Conservation (phyloP, 2,797 vertebrate species). For the Crax fasciolata region DNA sequence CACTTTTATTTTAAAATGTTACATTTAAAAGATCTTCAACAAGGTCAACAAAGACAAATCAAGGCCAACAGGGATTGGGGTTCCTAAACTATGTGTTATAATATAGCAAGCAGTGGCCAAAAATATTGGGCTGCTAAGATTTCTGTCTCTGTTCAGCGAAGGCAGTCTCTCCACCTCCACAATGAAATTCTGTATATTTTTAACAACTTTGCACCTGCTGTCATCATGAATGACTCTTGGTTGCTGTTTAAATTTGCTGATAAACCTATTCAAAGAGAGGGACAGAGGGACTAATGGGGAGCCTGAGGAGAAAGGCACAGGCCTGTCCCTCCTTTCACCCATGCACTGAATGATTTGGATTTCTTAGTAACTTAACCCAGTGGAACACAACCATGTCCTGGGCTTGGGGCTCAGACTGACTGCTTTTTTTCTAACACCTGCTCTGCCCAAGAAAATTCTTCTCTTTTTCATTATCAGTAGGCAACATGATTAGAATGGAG, state of each 20-base stretch:
- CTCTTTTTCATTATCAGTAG: constrained; percentile 10
- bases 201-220: constrained; percentile 67
- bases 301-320: constrained; percentile 19
- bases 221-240: constrained; percentile 22
- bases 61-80: neutral
- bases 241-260: constrained; percentile 22
- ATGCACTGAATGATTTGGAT: constrained; percentile 43
- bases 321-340: constrained; percentile 44
- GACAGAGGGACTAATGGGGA: neutral
- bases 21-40: neutral
- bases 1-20: constrained; percentile 5
- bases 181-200: constrained; percentile 68
- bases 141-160: constrained; percentile 48
- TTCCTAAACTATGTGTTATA: constrained; percentile 26
- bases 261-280: neutral
- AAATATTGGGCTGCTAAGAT: neutral
- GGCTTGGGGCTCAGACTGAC: constrained; percentile 1
- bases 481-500: neutral
- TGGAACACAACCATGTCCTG: neutral
- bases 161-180: constrained; percentile 26
- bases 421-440: constrained; percentile 48
- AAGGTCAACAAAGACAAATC: neutral
- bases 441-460: constrained; percentile 33
- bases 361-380: constrained; percentile 58
- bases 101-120: constrained; percentile 33